Percentiles rank a stretch among this genome's conserved stretches.
Conservation (phyloP, 1,140 invertebrate genomes). For the Chrysopa pallens region DNA sequence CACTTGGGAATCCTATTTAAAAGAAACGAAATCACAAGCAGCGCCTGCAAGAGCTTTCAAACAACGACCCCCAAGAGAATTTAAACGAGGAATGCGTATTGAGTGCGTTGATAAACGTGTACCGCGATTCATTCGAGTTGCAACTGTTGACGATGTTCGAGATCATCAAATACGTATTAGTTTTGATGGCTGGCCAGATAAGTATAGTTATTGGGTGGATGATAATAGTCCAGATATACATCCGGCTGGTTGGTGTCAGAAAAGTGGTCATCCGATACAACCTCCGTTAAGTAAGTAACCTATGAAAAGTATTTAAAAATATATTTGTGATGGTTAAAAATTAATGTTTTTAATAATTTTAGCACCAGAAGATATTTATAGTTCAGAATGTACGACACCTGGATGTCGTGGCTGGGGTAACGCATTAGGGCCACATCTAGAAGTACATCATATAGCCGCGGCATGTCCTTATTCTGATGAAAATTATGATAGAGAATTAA, state of each 20-base stretch:
- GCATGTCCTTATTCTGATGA: constrained; percentile 69
- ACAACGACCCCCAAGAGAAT: constrained; percentile 56
- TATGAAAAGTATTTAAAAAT: not conserved
- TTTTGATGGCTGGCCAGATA: constrained; percentile 81
- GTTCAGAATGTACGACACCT: constrained; percentile 46
- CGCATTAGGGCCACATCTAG: constrained; percentile 50
- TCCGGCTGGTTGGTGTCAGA: constrained; percentile 77
- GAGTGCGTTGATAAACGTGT: constrained; percentile 82
- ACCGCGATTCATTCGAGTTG: constrained; percentile 66
- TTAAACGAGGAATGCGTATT: constrained; percentile 72
- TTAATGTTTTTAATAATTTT: constrained; percentile 7
- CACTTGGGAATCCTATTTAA: constrained; percentile 71
- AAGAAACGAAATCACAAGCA: constrained; percentile 50
- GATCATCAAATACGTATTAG: constrained; percentile 64
- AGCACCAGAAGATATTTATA: constrained; percentile 40
- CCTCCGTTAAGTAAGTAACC: constrained; percentile 48
- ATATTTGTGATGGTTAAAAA: constrained; percentile 4
- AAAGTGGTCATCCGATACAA: constrained; percentile 73
- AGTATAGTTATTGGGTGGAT: constrained; percentile 77
- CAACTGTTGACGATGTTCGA: constrained; percentile 60
- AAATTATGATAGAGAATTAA: constrained; percentile 42
- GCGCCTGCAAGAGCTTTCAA: constrained; percentile 75
- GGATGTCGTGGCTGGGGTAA: constrained; percentile 70
- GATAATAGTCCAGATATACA: constrained; percentile 83
- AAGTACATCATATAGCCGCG: constrained; percentile 54